Base-by-base conservation (phyloP, 2,888 invertebrate species). In the Apodemia zela region DNA sequence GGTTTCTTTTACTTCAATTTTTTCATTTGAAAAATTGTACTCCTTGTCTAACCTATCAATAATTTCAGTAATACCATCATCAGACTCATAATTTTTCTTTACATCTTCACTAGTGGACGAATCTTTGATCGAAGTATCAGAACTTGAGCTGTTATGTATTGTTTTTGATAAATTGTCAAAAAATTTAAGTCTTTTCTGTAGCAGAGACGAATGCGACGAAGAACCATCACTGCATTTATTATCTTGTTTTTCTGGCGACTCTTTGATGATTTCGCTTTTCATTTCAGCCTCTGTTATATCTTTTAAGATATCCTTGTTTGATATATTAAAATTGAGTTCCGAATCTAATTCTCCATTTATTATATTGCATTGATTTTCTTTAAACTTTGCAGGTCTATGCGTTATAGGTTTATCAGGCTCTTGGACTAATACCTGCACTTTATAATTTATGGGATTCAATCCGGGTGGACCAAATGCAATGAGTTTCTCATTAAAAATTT, bases 381-480 rank as follows among this genome's bases (percentile, higher is more conserved):
- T 35, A 33, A 59, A 35, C 18, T 49, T 11, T 25, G 57, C 3
- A 3, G n/a, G 21, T 38, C 25, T 21, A 15, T 21, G 18, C 5
- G 8, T 33, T 35, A 45, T 5, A 29, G 33, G 47, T 21, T 59
- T 17, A 17, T 49, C 18, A 21, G 13, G 18, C 35, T 29, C 15
- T 33, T 33, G 15, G 10, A 59, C 17, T 17, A 65, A 42, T 33
- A 45, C 21, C 57, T 65, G 47, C 25, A 58, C 17, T 59, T 59
- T 38, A 60, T 64, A 59, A 29, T 60, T 47, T 49, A 33, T 21
- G 0, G 42, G 61, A 49, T 60, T 45, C 47, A 68, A 29, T 4
- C 75, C 81, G 0, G 81, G 77, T 15, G 84, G 84, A 2, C 82
- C 82, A 42, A 70, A 78, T 0, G 72, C 75, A 0, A 80, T 29